Base-by-base conservation (phyloP, 2,888 invertebrate species). In the Ochropacha duplaris region DNA sequence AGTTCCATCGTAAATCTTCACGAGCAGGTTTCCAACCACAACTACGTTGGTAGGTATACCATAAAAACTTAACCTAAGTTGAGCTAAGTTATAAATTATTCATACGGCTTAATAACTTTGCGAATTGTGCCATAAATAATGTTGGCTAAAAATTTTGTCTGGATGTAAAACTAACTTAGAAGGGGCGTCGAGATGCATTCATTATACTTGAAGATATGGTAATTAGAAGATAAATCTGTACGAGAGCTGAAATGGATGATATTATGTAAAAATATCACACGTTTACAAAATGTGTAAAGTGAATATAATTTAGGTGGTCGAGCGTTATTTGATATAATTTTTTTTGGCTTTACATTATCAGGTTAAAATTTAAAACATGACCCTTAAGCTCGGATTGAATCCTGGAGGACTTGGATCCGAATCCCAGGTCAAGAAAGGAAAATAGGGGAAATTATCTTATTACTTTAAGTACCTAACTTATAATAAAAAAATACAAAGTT, bases 51-150 rank as follows among this genome's bases (percentile, higher is more conserved):
- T 59, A 49, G 44, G 44, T 31, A 54, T 50, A 50, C 31, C 56
- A 54, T 65, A 68, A 67, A 44, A 44, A 44, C 44, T 44, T 44
- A 61, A 60, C 60, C 60, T 66, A 59, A 66, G 59, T 67, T 64
- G 63, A 67, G 60, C 57, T 61, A 54, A 56, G 19, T 56, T 52
- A 74, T 80, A 63, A 71, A 76, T 76, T 57, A 73, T 71, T 70
- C 62, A 71, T 62, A 56, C 65, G 58, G 57, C 69, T 71, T 72
- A 72, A 75, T 72, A 68, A 67, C 66, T 62, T 64, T 57, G 66
- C 63, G 57, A 64, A 68, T 68, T 58, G 62, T 56, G 61, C 57
- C 55, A 69, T 76, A 73, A 73, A 71, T 72, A 68, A 72, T 58
- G 51, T 54, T 58, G 50, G 57, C 61, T 67, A 54, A 59, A 60